phyloP scores from a whole-genome alignment of 2,888 invertebrate genomes.

The Andrena fulva region DNA sequence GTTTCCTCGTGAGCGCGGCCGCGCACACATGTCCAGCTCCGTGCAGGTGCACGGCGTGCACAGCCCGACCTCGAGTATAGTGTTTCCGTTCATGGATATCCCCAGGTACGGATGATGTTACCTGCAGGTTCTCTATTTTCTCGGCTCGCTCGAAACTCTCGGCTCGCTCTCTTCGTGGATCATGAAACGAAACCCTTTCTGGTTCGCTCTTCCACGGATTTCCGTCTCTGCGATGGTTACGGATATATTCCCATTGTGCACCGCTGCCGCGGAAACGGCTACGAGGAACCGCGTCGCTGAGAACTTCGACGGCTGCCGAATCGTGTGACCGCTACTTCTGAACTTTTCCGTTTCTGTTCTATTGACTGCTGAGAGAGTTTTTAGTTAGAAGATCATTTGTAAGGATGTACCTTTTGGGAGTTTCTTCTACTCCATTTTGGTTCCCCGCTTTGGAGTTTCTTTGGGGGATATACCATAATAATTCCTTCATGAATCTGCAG shows the following conservation, averaged over 20 bases:
- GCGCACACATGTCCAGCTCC: constrained; percentile 12
- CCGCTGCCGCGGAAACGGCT: constrained; percentile 30
- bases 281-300: constrained; percentile 31
- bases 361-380: too few species aligned
- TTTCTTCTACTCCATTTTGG: too few species aligned
- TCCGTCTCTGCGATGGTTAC: constrained; percentile 59
- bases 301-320: constrained; percentile 34
- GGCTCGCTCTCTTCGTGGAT: constrained; percentile 56
- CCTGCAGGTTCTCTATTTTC: constrained; percentile 67
- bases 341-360: too few species aligned
- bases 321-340: too few species aligned
- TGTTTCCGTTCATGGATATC: constrained; percentile 77
- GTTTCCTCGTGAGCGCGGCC: constrained; percentile 34
- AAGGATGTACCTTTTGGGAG: too few species aligned
- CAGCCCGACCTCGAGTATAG: constrained; percentile 71
- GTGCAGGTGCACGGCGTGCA: constrained; percentile 49
- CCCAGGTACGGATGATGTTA: constrained; percentile 75
- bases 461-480: too few species aligned
- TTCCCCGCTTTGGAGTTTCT: too few species aligned
- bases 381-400: too few species aligned
- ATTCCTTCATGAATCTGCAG: too few species aligned
- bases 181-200: constrained; percentile 70
- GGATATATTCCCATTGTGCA: constrained; percentile 42
- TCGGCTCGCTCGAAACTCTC: constrained; percentile 58
- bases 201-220: constrained; percentile 56